Percentiles rank a stretch among this genome's conserved stretches.
Evolutionary conservation across 2,113 vertebrate species (phyloP).

Genomic region (Corythornis madagascariensis): DNA sequence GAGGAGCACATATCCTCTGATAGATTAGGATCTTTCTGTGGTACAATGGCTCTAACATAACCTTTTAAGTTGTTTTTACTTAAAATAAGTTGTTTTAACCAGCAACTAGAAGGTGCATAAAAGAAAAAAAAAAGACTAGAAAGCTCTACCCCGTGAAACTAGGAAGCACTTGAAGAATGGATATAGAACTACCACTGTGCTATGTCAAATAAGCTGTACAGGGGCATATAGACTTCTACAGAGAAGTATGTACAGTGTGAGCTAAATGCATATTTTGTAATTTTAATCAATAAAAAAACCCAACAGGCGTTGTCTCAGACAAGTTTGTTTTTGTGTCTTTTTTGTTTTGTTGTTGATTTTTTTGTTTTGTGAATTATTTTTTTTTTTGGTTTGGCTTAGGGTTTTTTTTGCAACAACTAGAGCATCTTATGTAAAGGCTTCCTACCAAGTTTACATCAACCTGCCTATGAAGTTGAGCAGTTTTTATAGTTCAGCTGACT

Average conservation of each 20-base stretch:
- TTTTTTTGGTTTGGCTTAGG: too few species aligned
- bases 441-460: background rate
- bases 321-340: background rate
- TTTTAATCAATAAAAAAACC: background rate
- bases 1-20: background rate
- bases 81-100: background rate
- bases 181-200: background rate
- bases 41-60: background rate
- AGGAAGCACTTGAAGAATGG: background rate
- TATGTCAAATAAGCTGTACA: background rate
- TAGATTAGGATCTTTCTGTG: background rate
- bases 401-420: background rate
- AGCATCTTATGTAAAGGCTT: background rate
- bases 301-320: background rate
- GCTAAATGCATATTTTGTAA: background rate
- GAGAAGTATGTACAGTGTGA: background rate
- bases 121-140: background rate
- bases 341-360: too few species aligned
- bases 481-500: slow-evolving; percentile 11
- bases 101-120: background rate
- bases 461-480: background rate
- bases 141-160: background rate
- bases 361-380: too few species aligned
- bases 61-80: background rate
- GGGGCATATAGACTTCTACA: background rate